Base-by-base conservation (phyloP, 2,888 invertebrate genomes). In the Hoplodrina blanda region DNA sequence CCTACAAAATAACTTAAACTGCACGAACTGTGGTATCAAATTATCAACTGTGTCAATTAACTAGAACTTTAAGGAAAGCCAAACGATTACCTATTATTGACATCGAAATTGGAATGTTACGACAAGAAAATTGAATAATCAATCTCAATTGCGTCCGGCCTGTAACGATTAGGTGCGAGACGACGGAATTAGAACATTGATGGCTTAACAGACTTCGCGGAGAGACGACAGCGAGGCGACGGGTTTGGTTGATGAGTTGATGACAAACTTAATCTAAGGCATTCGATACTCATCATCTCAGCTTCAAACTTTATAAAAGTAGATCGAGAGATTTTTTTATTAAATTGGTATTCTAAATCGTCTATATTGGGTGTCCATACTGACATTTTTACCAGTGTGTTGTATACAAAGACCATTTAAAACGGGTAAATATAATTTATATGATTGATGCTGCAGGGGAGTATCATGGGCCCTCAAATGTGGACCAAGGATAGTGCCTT, bases 81-180 rank as follows among this genome's bases (percentile, higher is more conserved):
- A 63, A 74, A 69, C 37, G 69, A 69, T 62, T 50, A 69, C 64
- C n/a, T 59, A 73, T 52, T 44, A n/a, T 52, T 17, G n/a, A 41
- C 33, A 59, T 44, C 54, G 33, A 46, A 79, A 79, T 74, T 65
- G 62, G 77, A 62, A 52, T 52, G 62, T 19, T 59, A 49, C 33
- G 75, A 69, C 62, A 64, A 68, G 79, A 62, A 62, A 79, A 77
- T 77, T 78, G 41, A 73, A 69, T 69, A 69, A 79, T 77, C 62
- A 49, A 59, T 73, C 65, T 74, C 44, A 56, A 78, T 73, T 54
- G 59, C 33, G 50, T 30, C 62, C 11, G 60, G 50, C 59, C 52
- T 69, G 65, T 49, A 74, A 30, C 55, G 44, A 79, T 77, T 74
- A 69, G 25, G 50, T 66, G 73, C 37, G 25, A 69, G 20, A 10